Evolutionary conservation across 2,888 invertebrate species (phyloP), one percentile per base, ranked within the genome.

Genomic region (Conchocele bisecta): DNA sequence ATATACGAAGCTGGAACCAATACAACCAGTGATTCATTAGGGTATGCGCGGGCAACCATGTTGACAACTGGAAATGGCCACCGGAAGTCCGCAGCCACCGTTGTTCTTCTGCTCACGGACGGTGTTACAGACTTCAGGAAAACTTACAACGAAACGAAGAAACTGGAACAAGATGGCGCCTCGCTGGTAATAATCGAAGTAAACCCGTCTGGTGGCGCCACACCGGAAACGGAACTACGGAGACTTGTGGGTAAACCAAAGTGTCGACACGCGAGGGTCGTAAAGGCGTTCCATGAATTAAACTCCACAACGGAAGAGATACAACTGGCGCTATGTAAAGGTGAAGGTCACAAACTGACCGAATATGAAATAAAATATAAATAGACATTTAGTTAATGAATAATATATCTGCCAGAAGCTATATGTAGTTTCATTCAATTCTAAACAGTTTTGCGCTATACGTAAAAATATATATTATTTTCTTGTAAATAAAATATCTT

Each of bases 21-120:
- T 0, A 71, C 74, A 20, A 75, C 77, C 1, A 78, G 73, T 15
- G 69, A 67, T 20, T 65, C 79, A 0, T 72, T 83, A 11, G 61
- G 66, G 17, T 80, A 58, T 29, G 68, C 78, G 9, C 58, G 76
- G 3, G 56, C 66, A 4, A 71, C 51, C 0, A 76, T 83, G 67
- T 83, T 82, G 65, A 61, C 42, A 0, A 11, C 39, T 0, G 48
- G 51, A 2, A 41, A 68, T 15, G 78, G 78, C 9, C 66, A 51
- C 9, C 53, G 78, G 7, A 50, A 50, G 3, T 60, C 58, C 1
- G 61, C 75, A 3, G 68, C 74, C n/a, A 64, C 63, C 15, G 74
- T 65, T 26, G 71, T 58, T 1, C 51, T 78, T 1, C 41, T 78
- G n/a, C 51, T 78, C 6, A 78, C 75, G 1, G 72, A 78, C 59